Evolutionary conservation across 2,797 vertebrate genomes (phyloP).

Genomic region (Diplodus puntazzo): DNA sequence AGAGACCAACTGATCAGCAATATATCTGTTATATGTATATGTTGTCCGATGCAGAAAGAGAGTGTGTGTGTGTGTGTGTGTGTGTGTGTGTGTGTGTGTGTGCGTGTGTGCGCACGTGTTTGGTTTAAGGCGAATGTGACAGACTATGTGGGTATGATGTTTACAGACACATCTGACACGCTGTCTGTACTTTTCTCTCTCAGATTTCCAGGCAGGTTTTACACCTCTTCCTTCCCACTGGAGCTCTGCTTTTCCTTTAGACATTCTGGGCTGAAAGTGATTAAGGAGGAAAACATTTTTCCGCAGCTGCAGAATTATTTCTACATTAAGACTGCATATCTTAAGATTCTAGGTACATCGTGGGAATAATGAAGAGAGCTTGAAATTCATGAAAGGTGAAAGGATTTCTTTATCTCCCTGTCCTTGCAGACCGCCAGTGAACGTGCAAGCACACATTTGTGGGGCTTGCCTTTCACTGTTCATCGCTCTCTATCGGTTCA

Average conservation of each 20-base stretch:
- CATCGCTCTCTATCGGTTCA: neutral
- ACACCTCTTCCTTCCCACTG: neutral
- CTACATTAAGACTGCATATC: neutral
- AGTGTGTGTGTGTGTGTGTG: neutral
- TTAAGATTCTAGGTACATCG: neutral
- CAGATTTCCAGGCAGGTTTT: constrained; percentile 5
- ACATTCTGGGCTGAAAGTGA: neutral
- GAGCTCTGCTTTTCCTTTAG: neutral
- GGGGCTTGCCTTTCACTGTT: neutral
- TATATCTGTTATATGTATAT: too few relatives aligned
- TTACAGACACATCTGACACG: constrained; percentile 30
- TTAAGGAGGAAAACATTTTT: neutral
- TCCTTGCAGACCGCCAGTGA: neutral
- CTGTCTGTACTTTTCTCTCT: constrained; percentile 14
- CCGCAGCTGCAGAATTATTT: neutral
- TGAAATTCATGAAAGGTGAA: neutral
- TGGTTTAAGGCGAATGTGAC: constrained; percentile 29
- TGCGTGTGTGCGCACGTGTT: neutral
- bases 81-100: neutral
- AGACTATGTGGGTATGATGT: constrained; percentile 44
- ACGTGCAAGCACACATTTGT: neutral
- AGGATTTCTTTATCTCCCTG: neutral
- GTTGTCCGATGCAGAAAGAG: too few relatives aligned
- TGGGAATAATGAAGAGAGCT: neutral
- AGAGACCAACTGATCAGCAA: too few relatives aligned